These are phyloP conservation scores for Criorhina ranunculi DNA, from an alignment of 2,888 invertebrate genomes.

Conservation along the genomic window DNA sequence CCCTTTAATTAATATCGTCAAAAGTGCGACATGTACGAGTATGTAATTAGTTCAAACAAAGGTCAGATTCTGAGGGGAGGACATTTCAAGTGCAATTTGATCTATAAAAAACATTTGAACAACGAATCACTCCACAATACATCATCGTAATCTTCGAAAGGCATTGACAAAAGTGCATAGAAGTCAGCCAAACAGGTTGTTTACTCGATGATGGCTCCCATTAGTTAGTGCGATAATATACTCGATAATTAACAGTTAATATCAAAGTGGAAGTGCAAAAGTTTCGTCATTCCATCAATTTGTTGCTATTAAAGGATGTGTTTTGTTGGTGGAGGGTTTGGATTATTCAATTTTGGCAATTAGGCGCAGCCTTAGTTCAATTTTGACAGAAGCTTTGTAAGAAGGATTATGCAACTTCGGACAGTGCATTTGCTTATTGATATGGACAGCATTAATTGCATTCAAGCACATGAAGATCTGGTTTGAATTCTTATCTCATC, in stretches of 20 bases:
- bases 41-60: slow-evolving; percentile 23
- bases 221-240: slow-evolving; percentile 17
- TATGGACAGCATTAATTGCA: too few relatives aligned
- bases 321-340: background rate
- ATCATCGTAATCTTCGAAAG: too few relatives aligned
- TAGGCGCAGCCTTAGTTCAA: background rate
- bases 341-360: background rate
- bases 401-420: slow-evolving; percentile 15
- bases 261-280: slow-evolving; percentile 17
- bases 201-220: slow-evolving; percentile 31
- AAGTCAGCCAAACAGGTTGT: slow-evolving; percentile 49
- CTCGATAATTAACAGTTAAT: slow-evolving; percentile 16
- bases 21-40: slow-evolving; percentile 4
- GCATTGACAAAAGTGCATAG: background rate
- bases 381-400: background rate
- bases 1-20: slow-evolving; percentile 48
- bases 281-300: slow-evolving; percentile 26
- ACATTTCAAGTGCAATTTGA: slow-evolving; percentile 68
- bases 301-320: background rate
- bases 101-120: slow-evolving; percentile 4
- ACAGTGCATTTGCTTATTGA: background rate
- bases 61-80: slow-evolving; percentile 44
- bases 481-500: too few relatives aligned
- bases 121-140: background rate
- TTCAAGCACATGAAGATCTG: background rate